Evolutionary conservation across 2,888 invertebrate genomes (phyloP), one percentile per base, ranked within the genome.

Genomic region (Zaprionus obscuricornis): DNA sequence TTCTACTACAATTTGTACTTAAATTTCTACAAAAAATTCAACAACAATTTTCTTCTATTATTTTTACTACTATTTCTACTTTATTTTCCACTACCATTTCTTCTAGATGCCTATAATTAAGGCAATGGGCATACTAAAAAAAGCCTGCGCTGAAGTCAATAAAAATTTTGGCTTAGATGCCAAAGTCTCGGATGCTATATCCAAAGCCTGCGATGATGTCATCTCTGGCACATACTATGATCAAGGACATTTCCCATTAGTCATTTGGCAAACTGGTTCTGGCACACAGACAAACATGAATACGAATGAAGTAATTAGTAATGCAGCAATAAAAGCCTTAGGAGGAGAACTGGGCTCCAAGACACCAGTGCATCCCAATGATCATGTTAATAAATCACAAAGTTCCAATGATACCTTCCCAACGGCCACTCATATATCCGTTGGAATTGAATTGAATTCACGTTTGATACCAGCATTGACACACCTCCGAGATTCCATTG

Each of bases 121-220:
- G 34, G 98, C 97, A 0, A 96, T 99, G 93, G 99, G 98, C 11
- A 95, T 98, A 24, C 90, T 99, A 77, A 99, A 99, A 89, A 98
- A 98, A 90, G 97, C 98, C 8, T 97, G 98, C 0, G 99, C 99
- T 0, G 93, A 95, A 78, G 97, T 97, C 0, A 99, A 99, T 89
- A 93, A 95, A 74, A 95, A 97, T 50, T 98, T 91, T 90, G 98
- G 98, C 0, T 91, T 99, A 20, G 97, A 98, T 81, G 89, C 94
- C 8, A 95, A 96, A 90, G 74, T 98, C 22, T 94, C 97, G 1
- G 95, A 96, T 43, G 96, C 96, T 0, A 97, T 99, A 55, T 93
- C 94, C 55, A 91, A 94, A 88, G 98, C 98, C 20, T 96, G 96
- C 8, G 97, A 98, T 88, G 97, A 97, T 86, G 97, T 98, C 1